phyloP scores from a whole-genome alignment of 2,888 invertebrate species.

The Clostera curtula region DNA sequence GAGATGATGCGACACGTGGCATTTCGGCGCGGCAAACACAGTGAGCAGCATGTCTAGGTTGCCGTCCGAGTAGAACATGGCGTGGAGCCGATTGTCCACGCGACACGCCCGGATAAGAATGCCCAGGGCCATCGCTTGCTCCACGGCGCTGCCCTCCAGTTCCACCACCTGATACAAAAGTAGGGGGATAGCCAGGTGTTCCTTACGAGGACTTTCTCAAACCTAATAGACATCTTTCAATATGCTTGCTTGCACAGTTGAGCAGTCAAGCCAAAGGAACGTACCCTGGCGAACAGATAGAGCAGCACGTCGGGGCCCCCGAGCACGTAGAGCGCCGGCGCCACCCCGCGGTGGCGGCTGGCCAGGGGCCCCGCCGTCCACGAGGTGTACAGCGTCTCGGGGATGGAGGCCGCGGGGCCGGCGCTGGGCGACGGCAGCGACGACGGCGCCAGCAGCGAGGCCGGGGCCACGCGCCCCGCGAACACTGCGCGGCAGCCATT shows the following conservation, averaged over 20 bases:
- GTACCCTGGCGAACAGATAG: constrained; percentile 80
- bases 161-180: constrained; percentile 77
- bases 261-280: too few relatives aligned
- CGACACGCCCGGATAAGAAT: constrained; percentile 74
- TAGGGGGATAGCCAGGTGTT: not conserved
- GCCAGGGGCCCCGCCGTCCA: constrained; percentile 42
- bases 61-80: constrained; percentile 73
- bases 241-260: too few relatives aligned
- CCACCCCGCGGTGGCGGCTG: constrained; percentile 66
- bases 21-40: constrained; percentile 76
- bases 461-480: constrained; percentile 26
- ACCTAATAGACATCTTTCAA: too few relatives aligned
- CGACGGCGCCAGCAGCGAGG: constrained; percentile 17
- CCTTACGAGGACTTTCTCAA: too few relatives aligned
- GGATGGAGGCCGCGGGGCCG: constrained; percentile 43
- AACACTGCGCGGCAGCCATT: constrained; percentile 24
- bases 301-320: constrained; percentile 80
- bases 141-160: constrained; percentile 69
- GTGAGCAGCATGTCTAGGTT: constrained; percentile 76
- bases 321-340: constrained; percentile 71
- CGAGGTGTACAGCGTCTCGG: constrained; percentile 45
- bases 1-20: constrained; percentile 74
- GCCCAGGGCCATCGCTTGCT: constrained; percentile 78
- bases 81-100: constrained; percentile 75
- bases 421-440: constrained; percentile 23